phyloP scores from a whole-genome alignment of 1,140 invertebrate species.

The Brachionus rubens region DNA sequence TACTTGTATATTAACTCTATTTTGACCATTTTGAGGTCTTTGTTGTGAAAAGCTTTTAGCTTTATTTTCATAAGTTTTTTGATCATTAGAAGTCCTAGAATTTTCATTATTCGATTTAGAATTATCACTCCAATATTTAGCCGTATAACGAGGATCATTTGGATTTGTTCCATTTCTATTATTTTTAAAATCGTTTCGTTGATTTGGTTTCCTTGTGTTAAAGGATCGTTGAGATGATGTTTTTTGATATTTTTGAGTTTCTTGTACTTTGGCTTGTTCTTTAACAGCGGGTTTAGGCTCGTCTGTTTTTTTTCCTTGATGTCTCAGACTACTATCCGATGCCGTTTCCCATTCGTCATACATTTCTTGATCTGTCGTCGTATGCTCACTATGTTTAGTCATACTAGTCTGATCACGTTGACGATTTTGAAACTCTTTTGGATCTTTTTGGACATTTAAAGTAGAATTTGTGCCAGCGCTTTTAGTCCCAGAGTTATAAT shows the following conservation, averaged over 20 bases:
- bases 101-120: constrained; percentile 10
- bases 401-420: constrained; percentile 6
- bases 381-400: constrained; percentile 25
- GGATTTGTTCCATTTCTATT: background rate
- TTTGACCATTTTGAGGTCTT: background rate
- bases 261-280: background rate
- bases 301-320: background rate
- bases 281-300: background rate
- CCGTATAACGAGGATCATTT: constrained; percentile 29
- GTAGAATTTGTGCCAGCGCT: background rate
- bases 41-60: background rate
- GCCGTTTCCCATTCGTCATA: constrained; percentile 45
- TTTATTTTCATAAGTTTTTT: background rate
- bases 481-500: background rate
- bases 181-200: background rate
- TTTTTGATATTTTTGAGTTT: background rate
- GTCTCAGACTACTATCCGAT: constrained; percentile 24
- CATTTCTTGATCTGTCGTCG: constrained; percentile 18
- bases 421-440: background rate
- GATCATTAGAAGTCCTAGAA: background rate
- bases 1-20: constrained; percentile 1
- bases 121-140: constrained; percentile 44
- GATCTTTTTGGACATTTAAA: too few species aligned
- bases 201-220: background rate
- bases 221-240: background rate